Conservation (phyloP, 30 jellyfish, hydroid and myxozoan genomes). For the Cassiopea xamachana region DNA sequence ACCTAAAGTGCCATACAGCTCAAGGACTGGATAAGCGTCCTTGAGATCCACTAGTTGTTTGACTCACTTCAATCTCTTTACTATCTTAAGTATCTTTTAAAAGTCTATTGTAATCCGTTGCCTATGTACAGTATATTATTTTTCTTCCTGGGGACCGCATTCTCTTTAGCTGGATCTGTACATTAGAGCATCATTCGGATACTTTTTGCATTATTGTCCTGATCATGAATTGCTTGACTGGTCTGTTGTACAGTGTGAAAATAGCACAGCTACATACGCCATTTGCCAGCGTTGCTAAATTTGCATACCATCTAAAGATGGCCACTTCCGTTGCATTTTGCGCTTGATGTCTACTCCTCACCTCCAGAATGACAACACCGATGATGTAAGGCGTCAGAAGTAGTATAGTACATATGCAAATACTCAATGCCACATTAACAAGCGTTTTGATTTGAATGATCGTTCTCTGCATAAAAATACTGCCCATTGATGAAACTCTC, state of each 20-base stretch:
- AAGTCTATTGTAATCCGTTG: too few relatives aligned
- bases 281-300: background rate
- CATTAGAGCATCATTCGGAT: too few relatives aligned
- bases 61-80: too few relatives aligned
- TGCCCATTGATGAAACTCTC: background rate
- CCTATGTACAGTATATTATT: too few relatives aligned
- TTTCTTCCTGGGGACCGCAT: too few relatives aligned
- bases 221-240: background rate
- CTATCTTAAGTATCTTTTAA: too few relatives aligned
- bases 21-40: too few relatives aligned
- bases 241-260: background rate
- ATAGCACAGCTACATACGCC: background rate
- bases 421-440: background rate
- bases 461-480: background rate
- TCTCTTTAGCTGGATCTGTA: too few relatives aligned
- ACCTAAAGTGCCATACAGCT: too few relatives aligned
- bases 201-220: too few relatives aligned
- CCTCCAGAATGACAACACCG: background rate
- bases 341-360: background rate
- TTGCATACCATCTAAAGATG: background rate
- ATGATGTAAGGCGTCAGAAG: background rate
- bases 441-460: conserved; percentile 4
- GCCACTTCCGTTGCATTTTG: background rate
- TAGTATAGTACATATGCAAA: background rate
- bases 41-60: too few relatives aligned